Conservation (phyloP, 1,140 invertebrate species). For the Asobara japonica region DNA sequence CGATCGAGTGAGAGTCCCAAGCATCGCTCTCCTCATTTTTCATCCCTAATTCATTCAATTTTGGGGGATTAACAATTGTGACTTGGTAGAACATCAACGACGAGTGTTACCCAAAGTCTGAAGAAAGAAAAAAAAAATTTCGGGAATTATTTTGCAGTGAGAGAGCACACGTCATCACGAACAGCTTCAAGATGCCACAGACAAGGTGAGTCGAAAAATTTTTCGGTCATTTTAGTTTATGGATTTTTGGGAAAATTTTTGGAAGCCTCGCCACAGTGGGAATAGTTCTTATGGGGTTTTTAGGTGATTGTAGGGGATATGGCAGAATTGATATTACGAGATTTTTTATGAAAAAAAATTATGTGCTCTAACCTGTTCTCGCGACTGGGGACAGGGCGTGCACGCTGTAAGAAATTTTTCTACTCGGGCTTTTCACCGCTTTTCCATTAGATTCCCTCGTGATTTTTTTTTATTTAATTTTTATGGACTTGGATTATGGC, state of each 20-base stretch:
- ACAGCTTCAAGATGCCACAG: constrained; percentile 58
- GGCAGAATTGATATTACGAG: not conserved
- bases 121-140: not conserved
- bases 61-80: not conserved
- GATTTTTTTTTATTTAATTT: not conserved
- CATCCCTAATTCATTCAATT: not conserved
- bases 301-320: not conserved
- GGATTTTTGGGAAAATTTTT: constrained; percentile 28
- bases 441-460: not conserved
- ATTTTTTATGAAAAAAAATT: constrained; percentile 11
- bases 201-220: constrained; percentile 53
- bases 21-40: constrained; percentile 41
- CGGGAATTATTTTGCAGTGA: not conserved
- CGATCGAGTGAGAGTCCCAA: constrained; percentile 47
- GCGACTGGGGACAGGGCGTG: constrained; percentile 24
- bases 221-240: constrained; percentile 37
- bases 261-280: not conserved
- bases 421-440: not conserved
- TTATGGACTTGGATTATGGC: not conserved
- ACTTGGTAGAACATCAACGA: not conserved
- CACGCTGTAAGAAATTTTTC: constrained; percentile 11
- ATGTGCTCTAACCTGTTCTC: constrained; percentile 30
- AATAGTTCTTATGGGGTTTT: not conserved
- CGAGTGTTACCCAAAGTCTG: not conserved
- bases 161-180: constrained; percentile 52